Percentiles rank a stretch among this genome's conserved stretches.
Evolutionary conservation across 1,140 invertebrate species (phyloP).

Genomic region (Bombus haemorrhoidalis): DNA sequence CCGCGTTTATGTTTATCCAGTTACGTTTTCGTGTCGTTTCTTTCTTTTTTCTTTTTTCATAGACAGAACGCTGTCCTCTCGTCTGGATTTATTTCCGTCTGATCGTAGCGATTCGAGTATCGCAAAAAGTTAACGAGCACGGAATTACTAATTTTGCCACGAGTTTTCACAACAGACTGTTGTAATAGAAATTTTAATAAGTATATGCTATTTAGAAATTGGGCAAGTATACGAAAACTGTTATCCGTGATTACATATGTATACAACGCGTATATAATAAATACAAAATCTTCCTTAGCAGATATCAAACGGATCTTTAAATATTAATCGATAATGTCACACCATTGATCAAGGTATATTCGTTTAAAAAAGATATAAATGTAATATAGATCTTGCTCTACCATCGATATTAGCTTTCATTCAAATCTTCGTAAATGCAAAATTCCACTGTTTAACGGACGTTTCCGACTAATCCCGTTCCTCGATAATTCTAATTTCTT

Average conservation of each 20-base stretch:
- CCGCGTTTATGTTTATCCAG: constrained; percentile 13
- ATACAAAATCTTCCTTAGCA: no score
- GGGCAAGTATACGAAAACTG: no score
- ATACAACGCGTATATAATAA: no score
- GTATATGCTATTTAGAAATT: no score
- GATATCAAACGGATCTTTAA: no score
- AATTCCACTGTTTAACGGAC: not conserved
- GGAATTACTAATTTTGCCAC: no score
- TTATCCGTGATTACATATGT: no score
- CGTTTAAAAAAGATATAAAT: not conserved
- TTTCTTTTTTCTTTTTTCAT: constrained; percentile 33
- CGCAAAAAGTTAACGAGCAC: not conserved
- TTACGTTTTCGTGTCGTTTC: not conserved
- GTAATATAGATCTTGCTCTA: not conserved
- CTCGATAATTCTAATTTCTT: not conserved
- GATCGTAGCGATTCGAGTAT: not conserved
- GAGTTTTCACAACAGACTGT: no score
- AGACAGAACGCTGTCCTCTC: not conserved
- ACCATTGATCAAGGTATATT: no score
- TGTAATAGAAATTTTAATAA: no score
- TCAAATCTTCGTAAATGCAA: not conserved
- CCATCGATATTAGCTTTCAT: not conserved
- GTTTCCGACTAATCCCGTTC: not conserved
- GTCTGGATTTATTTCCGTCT: not conserved
- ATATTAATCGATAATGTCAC: no score